Conservation (phyloP, 2,113 vertebrate species). For the Atrichornis clamosus region DNA sequence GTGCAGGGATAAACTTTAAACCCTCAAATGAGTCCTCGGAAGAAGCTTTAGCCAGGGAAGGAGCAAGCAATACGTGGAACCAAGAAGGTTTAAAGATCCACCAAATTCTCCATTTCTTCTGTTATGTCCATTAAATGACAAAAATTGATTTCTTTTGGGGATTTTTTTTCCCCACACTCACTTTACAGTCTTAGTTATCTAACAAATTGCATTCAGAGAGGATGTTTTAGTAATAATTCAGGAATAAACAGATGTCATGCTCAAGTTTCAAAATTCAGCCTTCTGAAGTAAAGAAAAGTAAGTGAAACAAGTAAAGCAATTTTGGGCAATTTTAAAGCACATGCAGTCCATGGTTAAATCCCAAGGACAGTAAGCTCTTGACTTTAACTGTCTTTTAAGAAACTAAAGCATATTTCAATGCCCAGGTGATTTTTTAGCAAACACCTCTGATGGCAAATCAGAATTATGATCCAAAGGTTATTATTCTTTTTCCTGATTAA, state of each 20-base stretch:
- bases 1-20: background rate
- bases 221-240: background rate
- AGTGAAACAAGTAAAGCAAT: background rate
- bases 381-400: background rate
- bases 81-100: background rate
- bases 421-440: background rate
- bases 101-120: background rate
- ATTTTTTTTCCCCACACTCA: fast-evolving
- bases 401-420: background rate
- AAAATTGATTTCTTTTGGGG: too few species aligned
- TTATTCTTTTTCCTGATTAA: background rate
- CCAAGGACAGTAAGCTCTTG: background rate
- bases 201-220: background rate
- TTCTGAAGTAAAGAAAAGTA: background rate
- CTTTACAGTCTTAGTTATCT: background rate
- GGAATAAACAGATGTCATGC: background rate
- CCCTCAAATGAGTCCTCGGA: fast-evolving
- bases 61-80: fast-evolving
- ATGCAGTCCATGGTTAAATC: background rate
- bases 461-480: background rate
- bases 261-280: background rate
- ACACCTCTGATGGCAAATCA: background rate
- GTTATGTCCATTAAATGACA: background rate
- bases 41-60: background rate
- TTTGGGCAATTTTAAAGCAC: background rate